A percentile compares a stretch with the other conserved stretches of the same genome.
phyloP scores from a whole-genome alignment of 2,113 vertebrate species.

The Pavo muticus region DNA sequence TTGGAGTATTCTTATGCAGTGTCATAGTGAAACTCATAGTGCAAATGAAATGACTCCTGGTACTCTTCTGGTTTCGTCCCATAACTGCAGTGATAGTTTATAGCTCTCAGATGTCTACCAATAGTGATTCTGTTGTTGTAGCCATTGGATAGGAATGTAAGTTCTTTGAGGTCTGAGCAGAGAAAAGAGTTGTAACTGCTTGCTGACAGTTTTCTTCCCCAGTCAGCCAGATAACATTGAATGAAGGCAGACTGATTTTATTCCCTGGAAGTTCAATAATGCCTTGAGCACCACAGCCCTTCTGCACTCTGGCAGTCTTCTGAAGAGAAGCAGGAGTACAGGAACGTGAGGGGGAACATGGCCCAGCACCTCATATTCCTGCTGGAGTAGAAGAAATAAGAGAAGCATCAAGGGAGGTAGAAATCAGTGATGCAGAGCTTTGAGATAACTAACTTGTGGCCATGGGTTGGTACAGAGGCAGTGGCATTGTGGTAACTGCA shows the following conservation, averaged over 20 bases:
- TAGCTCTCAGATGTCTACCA: neutral
- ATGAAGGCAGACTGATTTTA: neutral
- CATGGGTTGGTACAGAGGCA: neutral
- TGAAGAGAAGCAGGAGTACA: neutral
- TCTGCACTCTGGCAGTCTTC: neutral
- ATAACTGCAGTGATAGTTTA: neutral
- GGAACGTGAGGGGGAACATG: neutral
- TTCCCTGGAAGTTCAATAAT: too few relatives aligned
- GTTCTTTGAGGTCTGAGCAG: neutral
- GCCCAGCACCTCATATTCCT: neutral
- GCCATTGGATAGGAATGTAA: neutral
- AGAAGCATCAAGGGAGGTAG: neutral
- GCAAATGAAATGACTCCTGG: neutral
- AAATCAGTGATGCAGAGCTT: neutral
- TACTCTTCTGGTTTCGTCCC: neutral
- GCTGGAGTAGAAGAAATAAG: neutral
- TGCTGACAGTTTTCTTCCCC: neutral
- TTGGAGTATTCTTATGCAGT: neutral
- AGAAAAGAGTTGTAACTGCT: neutral
- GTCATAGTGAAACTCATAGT: accelerated
- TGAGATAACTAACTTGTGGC: neutral
- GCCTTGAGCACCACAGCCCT: neutral
- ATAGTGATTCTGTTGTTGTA: neutral
- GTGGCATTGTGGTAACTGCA: neutral
- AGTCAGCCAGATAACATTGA: neutral